phyloP scores from a whole-genome alignment of 2,888 invertebrate genomes.

The Lochmaea capreae region DNA sequence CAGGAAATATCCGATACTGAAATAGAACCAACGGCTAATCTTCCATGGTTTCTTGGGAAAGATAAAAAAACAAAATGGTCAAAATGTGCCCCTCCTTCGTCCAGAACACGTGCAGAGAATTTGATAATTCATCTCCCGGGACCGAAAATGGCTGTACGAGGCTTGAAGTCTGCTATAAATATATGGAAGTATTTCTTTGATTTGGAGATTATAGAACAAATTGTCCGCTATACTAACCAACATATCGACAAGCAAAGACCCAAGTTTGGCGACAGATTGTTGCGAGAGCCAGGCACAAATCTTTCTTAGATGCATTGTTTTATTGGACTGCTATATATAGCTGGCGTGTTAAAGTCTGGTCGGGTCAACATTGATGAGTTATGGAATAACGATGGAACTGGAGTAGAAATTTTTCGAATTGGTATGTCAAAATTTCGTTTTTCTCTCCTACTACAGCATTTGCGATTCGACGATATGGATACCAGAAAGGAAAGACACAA shows the following conservation, averaged over 20 bases:
- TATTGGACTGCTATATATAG: slow-evolving; percentile 26
- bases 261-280: neutral
- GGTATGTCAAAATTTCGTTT: slow-evolving; percentile 27
- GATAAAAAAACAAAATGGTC: slow-evolving; percentile 21
- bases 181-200: slow-evolving; percentile 5
- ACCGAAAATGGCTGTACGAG: slow-evolving; percentile 11
- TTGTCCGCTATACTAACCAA: slow-evolving; percentile 9
- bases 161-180: slow-evolving; percentile 17
- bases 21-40: slow-evolving; percentile 9
- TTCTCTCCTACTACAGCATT: slow-evolving; percentile 26
- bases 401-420: slow-evolving; percentile 21
- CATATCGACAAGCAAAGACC: slow-evolving; percentile 6
- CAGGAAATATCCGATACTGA: slow-evolving; percentile 13
- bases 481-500: slow-evolving; percentile 28
- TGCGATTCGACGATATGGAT: slow-evolving; percentile 39
- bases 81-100: slow-evolving; percentile 13
- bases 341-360: slow-evolving; percentile 25
- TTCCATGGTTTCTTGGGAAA: slow-evolving; percentile 16
- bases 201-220: slow-evolving; percentile 17
- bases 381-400: slow-evolving; percentile 29
- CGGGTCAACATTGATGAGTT: slow-evolving; percentile 16
- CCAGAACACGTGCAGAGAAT: slow-evolving; percentile 21
- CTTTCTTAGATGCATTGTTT: slow-evolving; percentile 1
- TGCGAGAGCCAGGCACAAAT: neutral
- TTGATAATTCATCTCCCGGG: slow-evolving; percentile 15